Evolutionary conservation across 2,113 vertebrate genomes (phyloP).

Genomic region (Calyptommatus sinebrachiatus): DNA sequence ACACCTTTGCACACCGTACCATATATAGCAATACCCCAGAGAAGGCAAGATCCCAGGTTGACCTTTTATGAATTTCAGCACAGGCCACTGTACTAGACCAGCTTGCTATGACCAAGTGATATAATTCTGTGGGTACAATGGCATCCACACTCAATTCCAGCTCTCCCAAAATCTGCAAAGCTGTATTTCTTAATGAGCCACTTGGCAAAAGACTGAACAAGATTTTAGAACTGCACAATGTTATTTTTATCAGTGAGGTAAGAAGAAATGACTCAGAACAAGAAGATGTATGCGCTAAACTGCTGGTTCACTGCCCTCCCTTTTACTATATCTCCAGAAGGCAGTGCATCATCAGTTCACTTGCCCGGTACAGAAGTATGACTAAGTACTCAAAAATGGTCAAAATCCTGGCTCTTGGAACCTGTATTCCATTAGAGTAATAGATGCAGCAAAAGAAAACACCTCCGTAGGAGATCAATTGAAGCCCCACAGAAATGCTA

Average conservation of each 20-base stretch:
- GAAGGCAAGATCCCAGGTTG: neutral
- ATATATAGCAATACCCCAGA: neutral
- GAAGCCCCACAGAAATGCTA: constrained; percentile 26
- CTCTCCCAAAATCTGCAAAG: neutral
- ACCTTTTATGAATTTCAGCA: neutral
- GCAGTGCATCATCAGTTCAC: constrained; percentile 48
- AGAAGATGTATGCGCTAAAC: neutral
- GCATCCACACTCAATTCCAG: neutral
- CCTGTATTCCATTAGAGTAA: constrained; percentile 34
- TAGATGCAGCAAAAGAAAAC: constrained; percentile 8
- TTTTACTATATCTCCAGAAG: constrained; percentile 14
- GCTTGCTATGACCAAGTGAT: neutral
- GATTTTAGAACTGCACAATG: constrained; percentile 8
- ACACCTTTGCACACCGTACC: no score
- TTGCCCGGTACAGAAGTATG: constrained; percentile 25
- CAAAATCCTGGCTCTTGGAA: neutral
- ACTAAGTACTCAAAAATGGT: constrained; percentile 13
- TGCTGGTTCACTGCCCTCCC: neutral
- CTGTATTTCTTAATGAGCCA: neutral
- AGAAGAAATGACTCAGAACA: constrained; percentile 17
- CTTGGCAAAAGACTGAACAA: neutral
- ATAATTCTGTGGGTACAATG: neutral
- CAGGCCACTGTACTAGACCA: neutral
- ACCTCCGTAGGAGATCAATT: neutral
- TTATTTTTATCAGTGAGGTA: constrained; percentile 9